phyloP scores from a whole-genome alignment of 2,113 vertebrate genomes.

The Dasypus novemcinctus region DNA sequence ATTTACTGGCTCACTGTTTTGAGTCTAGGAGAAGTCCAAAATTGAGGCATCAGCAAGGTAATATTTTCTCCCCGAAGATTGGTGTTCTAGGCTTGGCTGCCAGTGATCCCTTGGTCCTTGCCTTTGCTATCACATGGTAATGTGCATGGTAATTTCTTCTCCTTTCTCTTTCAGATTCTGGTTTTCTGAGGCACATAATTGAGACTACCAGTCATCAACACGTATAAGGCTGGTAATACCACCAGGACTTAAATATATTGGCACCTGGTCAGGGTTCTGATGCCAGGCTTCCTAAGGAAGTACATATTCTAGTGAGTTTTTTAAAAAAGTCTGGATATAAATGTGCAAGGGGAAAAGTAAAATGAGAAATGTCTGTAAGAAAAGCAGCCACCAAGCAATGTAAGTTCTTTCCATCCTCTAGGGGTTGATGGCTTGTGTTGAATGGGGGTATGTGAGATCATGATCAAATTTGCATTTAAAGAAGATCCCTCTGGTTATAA shows the following conservation, averaged over 20 bases:
- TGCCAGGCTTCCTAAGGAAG: background rate
- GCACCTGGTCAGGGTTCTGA: background rate
- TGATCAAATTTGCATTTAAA: background rate
- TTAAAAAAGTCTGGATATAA: background rate
- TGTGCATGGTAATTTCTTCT: too few relatives aligned
- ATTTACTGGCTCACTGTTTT: too few relatives aligned
- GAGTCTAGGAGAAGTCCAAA: too few relatives aligned
- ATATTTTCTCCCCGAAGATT: too few relatives aligned
- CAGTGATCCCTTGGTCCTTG: too few relatives aligned
- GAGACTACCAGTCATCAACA: too few relatives aligned
- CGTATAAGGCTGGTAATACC: background rate
- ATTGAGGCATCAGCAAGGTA: too few relatives aligned
- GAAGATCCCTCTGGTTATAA: background rate
- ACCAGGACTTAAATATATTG: background rate
- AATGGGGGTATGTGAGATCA: rapidly evolving
- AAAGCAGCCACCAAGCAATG: background rate
- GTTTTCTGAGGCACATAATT: too few relatives aligned
- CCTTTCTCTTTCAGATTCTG: too few relatives aligned
- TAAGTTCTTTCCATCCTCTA: background rate
- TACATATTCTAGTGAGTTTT: background rate
- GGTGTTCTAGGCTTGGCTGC: too few relatives aligned
- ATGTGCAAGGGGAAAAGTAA: background rate
- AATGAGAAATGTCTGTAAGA: background rate
- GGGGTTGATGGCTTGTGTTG: background rate
- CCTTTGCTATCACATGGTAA: too few relatives aligned